Evolutionary conservation across 1,140 invertebrate species (phyloP).

Genomic region (Bombus waltoni): DNA sequence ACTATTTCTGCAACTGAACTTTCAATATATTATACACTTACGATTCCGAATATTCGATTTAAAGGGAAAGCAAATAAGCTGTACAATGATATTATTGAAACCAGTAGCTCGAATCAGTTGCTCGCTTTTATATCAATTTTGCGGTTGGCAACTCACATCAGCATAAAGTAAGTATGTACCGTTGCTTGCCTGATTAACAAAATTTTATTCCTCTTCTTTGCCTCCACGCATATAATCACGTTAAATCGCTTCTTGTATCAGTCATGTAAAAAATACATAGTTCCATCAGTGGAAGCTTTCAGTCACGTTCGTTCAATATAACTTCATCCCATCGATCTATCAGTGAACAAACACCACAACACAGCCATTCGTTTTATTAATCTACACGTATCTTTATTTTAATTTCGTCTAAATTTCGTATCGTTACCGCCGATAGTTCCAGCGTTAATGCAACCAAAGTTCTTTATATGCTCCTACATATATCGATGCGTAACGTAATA

Average conservation of each 20-base stretch:
- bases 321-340: background rate
- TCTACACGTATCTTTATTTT: too few relatives aligned
- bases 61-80: background rate
- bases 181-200: constrained; percentile 1
- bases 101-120: background rate
- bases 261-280: background rate
- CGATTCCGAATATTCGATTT: background rate
- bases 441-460: too few relatives aligned
- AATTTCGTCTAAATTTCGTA: too few relatives aligned
- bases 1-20: background rate
- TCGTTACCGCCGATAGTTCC: too few relatives aligned
- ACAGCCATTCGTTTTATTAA: too few relatives aligned
- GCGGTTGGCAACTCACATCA: background rate
- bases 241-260: background rate
- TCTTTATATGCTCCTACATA: too few relatives aligned
- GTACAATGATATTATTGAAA: background rate
- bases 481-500: too few relatives aligned
- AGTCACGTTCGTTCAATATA: background rate
- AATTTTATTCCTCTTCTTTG: background rate
- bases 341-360: background rate
- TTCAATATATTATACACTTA: background rate
- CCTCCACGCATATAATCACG: background rate
- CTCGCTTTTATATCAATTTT: background rate
- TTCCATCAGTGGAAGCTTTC: background rate
- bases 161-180: constrained; percentile 14